Evolutionary conservation across 2,888 invertebrate genomes (phyloP).

Genomic region (Ctena decussata): DNA sequence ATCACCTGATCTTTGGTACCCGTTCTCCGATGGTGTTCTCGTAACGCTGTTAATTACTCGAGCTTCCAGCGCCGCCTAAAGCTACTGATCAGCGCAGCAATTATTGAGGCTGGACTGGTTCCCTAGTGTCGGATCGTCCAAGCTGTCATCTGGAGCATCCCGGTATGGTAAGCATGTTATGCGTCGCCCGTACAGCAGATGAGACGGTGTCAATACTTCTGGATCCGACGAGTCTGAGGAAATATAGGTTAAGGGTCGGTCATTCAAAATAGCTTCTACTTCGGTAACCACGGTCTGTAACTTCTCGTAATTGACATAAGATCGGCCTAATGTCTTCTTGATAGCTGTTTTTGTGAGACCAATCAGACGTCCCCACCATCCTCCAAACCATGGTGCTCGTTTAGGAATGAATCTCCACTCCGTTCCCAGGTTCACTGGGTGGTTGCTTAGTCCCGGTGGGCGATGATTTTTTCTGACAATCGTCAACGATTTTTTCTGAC

Average conservation of each 20-base stretch:
- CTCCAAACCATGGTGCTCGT: slow-evolving; percentile 6
- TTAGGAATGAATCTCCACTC: not conserved
- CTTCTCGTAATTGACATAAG: not conserved
- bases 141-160: too few relatives aligned
- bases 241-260: not conserved
- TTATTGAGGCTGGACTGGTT: too few relatives aligned
- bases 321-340: not conserved
- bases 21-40: too few relatives aligned
- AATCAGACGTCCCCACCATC: slow-evolving; percentile 1
- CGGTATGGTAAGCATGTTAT: not conserved
- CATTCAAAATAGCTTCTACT: not conserved
- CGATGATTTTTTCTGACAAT: too few relatives aligned
- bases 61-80: too few relatives aligned
- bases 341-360: not conserved
- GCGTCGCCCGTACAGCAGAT: not conserved
- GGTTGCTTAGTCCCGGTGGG: too few relatives aligned
- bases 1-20: too few relatives aligned
- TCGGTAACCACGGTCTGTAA: not conserved
- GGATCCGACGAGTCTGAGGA: not conserved
- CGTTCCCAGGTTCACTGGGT: too few relatives aligned
- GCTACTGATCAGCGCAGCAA: too few relatives aligned
- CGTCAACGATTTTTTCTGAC: too few relatives aligned
- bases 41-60: too few relatives aligned
- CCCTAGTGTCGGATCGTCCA: too few relatives aligned
- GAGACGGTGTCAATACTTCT: not conserved